Conservation (phyloP, 2,888 invertebrate species). For the Herminia tarsipennalis region DNA sequence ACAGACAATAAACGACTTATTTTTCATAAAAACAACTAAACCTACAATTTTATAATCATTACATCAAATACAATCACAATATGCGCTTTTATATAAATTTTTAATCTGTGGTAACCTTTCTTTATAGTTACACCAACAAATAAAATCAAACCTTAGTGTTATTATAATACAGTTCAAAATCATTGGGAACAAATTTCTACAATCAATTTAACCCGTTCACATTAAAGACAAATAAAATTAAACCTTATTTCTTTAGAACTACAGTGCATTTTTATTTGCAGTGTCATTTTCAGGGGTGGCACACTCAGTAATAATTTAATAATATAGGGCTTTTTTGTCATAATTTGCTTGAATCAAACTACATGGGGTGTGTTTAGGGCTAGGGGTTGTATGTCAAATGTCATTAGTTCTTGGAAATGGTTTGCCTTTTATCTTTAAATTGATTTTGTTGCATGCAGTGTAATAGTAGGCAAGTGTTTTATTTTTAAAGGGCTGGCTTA, state of each 20-base stretch:
- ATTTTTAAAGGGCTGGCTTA: too few species aligned
- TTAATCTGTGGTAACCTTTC: conserved; percentile 6
- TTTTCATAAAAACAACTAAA: too few species aligned
- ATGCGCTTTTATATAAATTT: neutral
- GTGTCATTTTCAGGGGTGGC: neutral
- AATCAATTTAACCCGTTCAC: neutral
- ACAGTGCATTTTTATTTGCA: conserved; percentile 2
- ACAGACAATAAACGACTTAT: too few species aligned
- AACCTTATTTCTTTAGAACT: accelerated
- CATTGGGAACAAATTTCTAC: neutral
- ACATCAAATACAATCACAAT: conserved; percentile 3
- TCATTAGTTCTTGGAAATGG: conserved; percentile 8
- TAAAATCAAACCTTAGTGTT: neutral
- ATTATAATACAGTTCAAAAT: neutral
- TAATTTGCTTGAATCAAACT: conserved; percentile 34
- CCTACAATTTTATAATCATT: neutral
- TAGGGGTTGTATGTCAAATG: conserved; percentile 21
- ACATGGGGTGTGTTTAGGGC: conserved; percentile 9
- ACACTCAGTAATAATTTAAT: conserved; percentile 25
- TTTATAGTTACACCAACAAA: neutral
- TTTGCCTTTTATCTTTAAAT: conserved; percentile 12
- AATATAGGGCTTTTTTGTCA: conserved; percentile 17
- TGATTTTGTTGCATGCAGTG: too few species aligned
- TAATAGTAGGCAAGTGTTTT: neutral
- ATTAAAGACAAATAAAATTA: neutral